A percentile compares a stretch with the other conserved stretches of the same genome.
Evolutionary conservation across 2,888 invertebrate species (phyloP).

Genomic region (Allolobophora icterica): DNA sequence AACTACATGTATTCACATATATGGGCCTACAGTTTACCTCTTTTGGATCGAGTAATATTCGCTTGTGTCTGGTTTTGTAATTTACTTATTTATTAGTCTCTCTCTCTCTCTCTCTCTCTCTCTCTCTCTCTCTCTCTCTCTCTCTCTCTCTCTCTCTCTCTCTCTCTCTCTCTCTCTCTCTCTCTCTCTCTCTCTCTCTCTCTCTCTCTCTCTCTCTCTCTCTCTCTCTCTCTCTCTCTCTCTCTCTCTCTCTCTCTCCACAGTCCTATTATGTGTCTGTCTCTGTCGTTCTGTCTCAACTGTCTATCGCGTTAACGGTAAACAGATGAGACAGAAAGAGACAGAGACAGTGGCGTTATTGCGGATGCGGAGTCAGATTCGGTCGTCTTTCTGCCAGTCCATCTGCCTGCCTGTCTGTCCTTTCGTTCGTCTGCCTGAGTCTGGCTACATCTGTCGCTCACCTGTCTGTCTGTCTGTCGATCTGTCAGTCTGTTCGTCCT

Average conservation of each 20-base stretch:
- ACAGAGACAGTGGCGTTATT: not conserved
- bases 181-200: too few relatives aligned
- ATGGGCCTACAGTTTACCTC: too few relatives aligned
- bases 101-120: constrained; percentile 31
- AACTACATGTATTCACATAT: too few relatives aligned
- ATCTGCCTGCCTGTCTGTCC: not conserved
- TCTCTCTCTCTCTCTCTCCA: not conserved
- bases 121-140: constrained; percentile 33
- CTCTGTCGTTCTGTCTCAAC: not conserved
- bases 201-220: too few relatives aligned
- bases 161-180: constrained; percentile 36
- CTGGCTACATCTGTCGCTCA: too few relatives aligned
- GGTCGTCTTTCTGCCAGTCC: too few relatives aligned
- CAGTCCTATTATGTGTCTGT: not conserved
- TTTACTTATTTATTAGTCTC: not conserved
- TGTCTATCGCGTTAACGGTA: too few relatives aligned
- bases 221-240: not conserved
- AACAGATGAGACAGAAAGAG: not conserved
- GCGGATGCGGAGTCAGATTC: too few relatives aligned
- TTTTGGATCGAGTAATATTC: too few relatives aligned
- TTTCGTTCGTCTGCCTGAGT: not conserved
- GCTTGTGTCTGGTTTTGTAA: too few relatives aligned
- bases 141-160: constrained; percentile 37
- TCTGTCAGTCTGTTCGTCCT: too few relatives aligned
- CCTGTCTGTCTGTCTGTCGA: not conserved